Percentiles rank a stretch among this genome's conserved stretches.
Conservation (phyloP, 92 coral and sea anemone species). For the Heliopora coerulea region DNA sequence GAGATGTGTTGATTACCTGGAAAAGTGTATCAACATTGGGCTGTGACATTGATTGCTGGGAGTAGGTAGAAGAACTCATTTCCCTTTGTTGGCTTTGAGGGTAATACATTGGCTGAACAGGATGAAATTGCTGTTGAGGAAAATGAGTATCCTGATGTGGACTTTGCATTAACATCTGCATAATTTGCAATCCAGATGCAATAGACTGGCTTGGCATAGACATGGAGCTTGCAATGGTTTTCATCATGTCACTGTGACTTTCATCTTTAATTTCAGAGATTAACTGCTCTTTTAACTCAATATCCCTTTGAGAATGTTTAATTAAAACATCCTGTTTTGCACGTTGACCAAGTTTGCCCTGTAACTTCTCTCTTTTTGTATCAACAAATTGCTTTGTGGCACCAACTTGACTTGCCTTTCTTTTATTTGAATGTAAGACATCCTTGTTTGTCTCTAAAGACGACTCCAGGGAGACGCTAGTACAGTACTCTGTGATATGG, state of each 20-base stretch:
- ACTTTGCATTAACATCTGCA: too few species aligned
- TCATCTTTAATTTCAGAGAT: conserved; percentile 12
- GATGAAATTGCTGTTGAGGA: too few species aligned
- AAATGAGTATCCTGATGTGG: too few species aligned
- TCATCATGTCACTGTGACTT: conserved; percentile 35
- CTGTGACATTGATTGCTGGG: too few species aligned
- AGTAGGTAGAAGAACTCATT: too few species aligned
- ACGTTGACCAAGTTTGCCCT: conserved; percentile 10
- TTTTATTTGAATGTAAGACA: conserved; percentile 26
- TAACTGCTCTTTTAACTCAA: conserved; percentile 15
- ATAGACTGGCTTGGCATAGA: conserved; percentile 39
- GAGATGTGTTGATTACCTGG: too few species aligned
- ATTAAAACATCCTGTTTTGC: conserved; percentile 14
- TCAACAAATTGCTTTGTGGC: conserved; percentile 46
- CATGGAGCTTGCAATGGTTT: conserved; percentile 46
- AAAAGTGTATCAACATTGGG: too few species aligned
- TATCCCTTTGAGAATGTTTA: conserved; percentile 9
- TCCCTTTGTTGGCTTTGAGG: too few species aligned
- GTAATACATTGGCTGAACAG: too few species aligned
- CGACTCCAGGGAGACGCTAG: not conserved
- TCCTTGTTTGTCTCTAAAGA: conserved; percentile 23
- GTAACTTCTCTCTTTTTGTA: conserved; percentile 39
- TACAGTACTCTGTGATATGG: not conserved
- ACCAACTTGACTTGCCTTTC: conserved; percentile 13
- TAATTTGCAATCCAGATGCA: not conserved